These are phyloP conservation scores for Sinohyriopsis cumingii DNA, from an alignment of 2,888 invertebrate genomes.

Conservation along the genomic window DNA sequence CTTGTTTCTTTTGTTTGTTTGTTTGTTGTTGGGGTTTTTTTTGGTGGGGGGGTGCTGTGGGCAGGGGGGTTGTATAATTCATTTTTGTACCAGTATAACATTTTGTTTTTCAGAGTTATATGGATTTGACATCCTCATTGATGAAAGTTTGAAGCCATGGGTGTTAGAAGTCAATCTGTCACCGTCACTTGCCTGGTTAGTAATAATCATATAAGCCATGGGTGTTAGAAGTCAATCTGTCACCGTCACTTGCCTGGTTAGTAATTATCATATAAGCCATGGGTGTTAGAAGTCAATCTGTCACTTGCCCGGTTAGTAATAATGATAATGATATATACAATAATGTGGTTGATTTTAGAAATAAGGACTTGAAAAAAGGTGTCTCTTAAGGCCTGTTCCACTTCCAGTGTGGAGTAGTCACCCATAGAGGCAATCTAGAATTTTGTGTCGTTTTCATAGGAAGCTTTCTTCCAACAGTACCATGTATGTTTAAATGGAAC, in stretches of 20 bases:
- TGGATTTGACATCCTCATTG: slow-evolving; percentile 95
- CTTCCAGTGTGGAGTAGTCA: no score
- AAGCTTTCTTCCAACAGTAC: no score
- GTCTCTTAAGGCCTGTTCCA: no score
- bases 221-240: slow-evolving; percentile 95
- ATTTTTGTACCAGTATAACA: no score
- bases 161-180: slow-evolving; percentile 94
- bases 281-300: slow-evolving; percentile 95
- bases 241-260: slow-evolving; percentile 77
- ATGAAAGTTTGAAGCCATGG: slow-evolving; percentile 94
- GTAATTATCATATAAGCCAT: slow-evolving; percentile 80
- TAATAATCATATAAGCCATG: slow-evolving; percentile 82
- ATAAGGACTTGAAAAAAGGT: no score
- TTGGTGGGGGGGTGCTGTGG: no score
- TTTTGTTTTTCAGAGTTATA: slow-evolving; percentile 79
- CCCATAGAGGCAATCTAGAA: no score
- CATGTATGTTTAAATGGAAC: no score
- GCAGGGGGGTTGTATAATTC: no score
- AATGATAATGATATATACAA: not conserved
- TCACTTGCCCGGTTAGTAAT: slow-evolving; percentile 77
- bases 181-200: slow-evolving; percentile 76
- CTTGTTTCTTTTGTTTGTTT: no score
- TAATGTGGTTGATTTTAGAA: slow-evolving; percentile 1
- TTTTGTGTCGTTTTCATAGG: no score
- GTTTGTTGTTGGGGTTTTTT: no score